These are phyloP conservation scores for Dione juno DNA, from an alignment of 2,888 invertebrate genomes.

Conservation along the genomic window DNA sequence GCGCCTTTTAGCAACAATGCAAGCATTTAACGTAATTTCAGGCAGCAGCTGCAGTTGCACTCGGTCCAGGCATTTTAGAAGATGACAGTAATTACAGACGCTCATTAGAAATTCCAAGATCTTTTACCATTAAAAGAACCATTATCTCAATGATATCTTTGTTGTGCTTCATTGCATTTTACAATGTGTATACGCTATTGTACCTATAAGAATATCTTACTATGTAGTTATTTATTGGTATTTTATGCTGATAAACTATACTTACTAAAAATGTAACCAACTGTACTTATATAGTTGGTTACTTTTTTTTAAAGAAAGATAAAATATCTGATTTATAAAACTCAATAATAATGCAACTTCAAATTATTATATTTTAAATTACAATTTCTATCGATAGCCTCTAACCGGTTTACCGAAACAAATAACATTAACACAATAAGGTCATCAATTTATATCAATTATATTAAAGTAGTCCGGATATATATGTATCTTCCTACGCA, in stretches of 20 bases:
- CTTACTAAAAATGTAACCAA: too few relatives aligned
- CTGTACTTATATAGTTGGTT: not conserved
- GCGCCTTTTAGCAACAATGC: slow-evolving; percentile 22
- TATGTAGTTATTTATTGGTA: not conserved
- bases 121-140: slow-evolving; percentile 29
- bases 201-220: not conserved
- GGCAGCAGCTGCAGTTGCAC: slow-evolving; percentile 34
- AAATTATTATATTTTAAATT: not conserved
- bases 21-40: slow-evolving; percentile 27
- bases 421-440: not conserved
- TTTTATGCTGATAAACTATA: too few relatives aligned
- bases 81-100: slow-evolving; percentile 32
- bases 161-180: slow-evolving; percentile 1
- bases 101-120: slow-evolving; percentile 34
- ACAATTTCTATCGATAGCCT: not conserved
- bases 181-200: not conserved
- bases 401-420: not conserved
- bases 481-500: not conserved
- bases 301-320: too few relatives aligned
- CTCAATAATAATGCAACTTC: too few relatives aligned
- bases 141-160: slow-evolving; percentile 37
- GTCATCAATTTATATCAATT: slow-evolving; percentile 14
- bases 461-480: slow-evolving; percentile 2
- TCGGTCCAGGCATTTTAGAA: slow-evolving; percentile 26
- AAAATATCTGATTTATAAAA: too few relatives aligned